A percentile compares a stretch with the other conserved stretches of the same genome.
These are phyloP conservation scores for Alosa alosa DNA, from an alignment of 2,113 vertebrate species.

Conservation along the genomic window DNA sequence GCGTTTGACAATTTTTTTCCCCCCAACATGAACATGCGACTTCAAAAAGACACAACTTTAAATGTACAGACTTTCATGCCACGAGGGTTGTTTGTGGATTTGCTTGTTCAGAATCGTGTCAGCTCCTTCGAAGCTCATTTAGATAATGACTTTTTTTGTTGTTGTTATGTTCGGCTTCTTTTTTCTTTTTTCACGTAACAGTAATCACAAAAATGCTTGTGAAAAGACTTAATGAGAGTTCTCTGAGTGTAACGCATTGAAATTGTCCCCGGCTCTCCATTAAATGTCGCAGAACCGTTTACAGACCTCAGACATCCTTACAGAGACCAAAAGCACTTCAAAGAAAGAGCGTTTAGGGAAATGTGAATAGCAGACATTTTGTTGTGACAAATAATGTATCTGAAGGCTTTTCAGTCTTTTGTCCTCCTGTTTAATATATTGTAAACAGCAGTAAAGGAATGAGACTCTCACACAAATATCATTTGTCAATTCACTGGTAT, in stretches of 20 bases:
- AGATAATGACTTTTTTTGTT: conserved; percentile 22
- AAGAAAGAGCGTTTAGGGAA: conserved; percentile 21
- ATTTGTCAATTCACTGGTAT: neutral
- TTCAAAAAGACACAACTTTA: neutral
- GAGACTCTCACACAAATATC: neutral
- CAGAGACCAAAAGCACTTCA: conserved; percentile 42
- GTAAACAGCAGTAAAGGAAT: neutral
- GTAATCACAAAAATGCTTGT: conserved; percentile 33
- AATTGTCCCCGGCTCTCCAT: neutral
- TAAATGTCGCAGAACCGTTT: conserved; percentile 18
- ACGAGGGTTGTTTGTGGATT: neutral
- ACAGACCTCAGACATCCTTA: conserved; percentile 27
- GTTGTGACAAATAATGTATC: conserved; percentile 4
- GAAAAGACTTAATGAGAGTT: conserved; percentile 31
- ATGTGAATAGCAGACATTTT: neutral
- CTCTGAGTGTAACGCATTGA: conserved; percentile 20
- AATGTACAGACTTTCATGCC: neutral
- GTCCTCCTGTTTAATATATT: neutral
- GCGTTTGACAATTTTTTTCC: neutral
- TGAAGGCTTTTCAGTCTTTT: neutral
- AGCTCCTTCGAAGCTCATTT: neutral
- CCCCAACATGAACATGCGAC: neutral
- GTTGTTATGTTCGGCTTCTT: conserved; percentile 36
- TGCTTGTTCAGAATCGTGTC: neutral
- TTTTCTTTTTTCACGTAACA: conserved; percentile 18